A percentile compares a stretch with the other conserved stretches of the same genome.
Conservation (phyloP, 1,140 invertebrate genomes). For the Aphis craccivora region DNA sequence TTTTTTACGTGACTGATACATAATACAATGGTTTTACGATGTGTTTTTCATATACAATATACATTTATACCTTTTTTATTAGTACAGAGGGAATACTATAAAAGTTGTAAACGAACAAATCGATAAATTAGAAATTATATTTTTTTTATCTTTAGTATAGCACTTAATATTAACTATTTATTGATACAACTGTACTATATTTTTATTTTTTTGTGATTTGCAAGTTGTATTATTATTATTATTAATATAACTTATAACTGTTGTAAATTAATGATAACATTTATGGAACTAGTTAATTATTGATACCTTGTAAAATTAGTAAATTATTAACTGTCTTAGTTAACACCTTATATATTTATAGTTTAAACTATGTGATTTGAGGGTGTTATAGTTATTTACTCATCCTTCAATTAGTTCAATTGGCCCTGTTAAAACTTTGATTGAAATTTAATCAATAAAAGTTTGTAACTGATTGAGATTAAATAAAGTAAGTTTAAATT, state of each 20-base stretch:
- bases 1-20: not conserved
- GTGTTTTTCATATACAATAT: not conserved
- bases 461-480: not conserved
- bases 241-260: no score
- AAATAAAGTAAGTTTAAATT: not conserved
- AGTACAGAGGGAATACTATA: not conserved
- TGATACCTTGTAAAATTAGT: not conserved
- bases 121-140: not conserved
- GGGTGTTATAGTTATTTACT: not conserved
- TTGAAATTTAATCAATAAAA: not conserved
- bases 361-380: not conserved
- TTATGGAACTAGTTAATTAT: not conserved
- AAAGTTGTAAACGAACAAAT: not conserved
- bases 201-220: not conserved
- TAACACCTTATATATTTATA: not conserved
- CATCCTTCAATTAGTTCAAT: not conserved
- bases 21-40: not conserved
- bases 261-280: not conserved
- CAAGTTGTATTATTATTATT: not conserved
- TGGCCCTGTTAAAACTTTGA: not conserved
- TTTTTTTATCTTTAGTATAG: not conserved
- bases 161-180: not conserved
- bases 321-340: not conserved
- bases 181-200: not conserved
- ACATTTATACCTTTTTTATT: not conserved